Evolutionary conservation across 2,888 invertebrate genomes (phyloP).

Genomic region (Acrobasis suavella): DNA sequence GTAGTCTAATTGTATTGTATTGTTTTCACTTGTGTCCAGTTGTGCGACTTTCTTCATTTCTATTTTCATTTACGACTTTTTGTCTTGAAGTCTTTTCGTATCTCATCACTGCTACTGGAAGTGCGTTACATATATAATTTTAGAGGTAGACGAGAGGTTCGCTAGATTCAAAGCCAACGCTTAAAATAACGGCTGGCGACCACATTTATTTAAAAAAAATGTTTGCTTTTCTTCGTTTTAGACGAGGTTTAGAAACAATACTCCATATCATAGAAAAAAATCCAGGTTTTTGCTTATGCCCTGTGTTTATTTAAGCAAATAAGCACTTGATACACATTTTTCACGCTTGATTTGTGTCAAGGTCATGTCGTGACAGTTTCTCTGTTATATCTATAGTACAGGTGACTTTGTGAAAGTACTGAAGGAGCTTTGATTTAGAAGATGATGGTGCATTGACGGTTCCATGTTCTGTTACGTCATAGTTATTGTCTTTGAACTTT

Average conservation of each 20-base stretch:
- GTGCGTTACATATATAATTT: no score
- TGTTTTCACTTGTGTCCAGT: constrained; percentile 6
- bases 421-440: neutral
- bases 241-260: no score
- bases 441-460: neutral
- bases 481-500: neutral
- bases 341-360: neutral
- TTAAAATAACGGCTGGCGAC: no score
- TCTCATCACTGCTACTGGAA: neutral
- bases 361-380: constrained; percentile 1
- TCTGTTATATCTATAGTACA: neutral
- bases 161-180: no score
- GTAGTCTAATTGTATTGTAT: constrained; percentile 17
- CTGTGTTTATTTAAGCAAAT: no score
- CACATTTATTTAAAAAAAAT: no score
- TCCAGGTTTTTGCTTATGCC: no score
- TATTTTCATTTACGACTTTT: neutral
- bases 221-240: no score
- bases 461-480: neutral
- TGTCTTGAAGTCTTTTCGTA: neutral
- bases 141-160: no score
- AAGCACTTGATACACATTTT: neutral
- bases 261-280: no score
- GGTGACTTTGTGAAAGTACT: neutral
- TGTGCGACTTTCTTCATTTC: constrained; percentile 15